Base-by-base conservation (phyloP, 2,113 vertebrate genomes). In the Xyliphius kryptos region DNA sequence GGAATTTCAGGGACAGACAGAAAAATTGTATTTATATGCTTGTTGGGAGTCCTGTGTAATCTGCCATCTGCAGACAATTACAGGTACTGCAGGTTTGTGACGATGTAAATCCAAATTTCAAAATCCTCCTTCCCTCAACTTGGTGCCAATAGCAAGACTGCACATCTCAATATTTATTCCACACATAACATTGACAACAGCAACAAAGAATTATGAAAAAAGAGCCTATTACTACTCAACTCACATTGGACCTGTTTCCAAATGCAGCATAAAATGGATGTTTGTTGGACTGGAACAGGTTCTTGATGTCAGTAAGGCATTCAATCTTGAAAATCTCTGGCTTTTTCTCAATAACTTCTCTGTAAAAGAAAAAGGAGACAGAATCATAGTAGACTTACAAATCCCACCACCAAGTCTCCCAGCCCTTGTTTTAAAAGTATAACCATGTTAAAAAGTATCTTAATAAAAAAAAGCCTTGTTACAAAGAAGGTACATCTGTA, bases 301-400 rank as follows among this genome's bases (percentile, higher is more conserved):
- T 97, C 87, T 91, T 97, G 81, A 99, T 99, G 76, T 99, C 96
- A 68, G 92, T 96, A 70, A 99, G 89, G 86, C 96, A 98, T 79
- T 95, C 91, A 1, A 97, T 95, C 89, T 99, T 99, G 84, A 99
- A 99, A 72, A 95, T 93, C 77, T 98, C 95, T 4, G 96, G 96
- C 82, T 99, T 99, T 88, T 98, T 99, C 82, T 99, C 95, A 68
- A 99, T 99, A 43, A 99, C 96, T 82, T 99, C 96, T 87, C 96
- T 98, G 77, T 17, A 10, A 60, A 52, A 53, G 10, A 51, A 10
- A 53, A 50, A 13, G 57, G 44, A 10, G 5, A n/a, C 9, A 40
- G n/a, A 11, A 15, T 47, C 6, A 8, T 12, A 47, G 10, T 21
- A 13, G 2, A 6, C 36, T n/a, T n/a, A n/a, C n/a, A n/a, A n/a